Evolutionary conservation across 2,113 vertebrate genomes (phyloP), one percentile per base, ranked within the genome.

Genomic region (Rhinopithecus roxellana): DNA sequence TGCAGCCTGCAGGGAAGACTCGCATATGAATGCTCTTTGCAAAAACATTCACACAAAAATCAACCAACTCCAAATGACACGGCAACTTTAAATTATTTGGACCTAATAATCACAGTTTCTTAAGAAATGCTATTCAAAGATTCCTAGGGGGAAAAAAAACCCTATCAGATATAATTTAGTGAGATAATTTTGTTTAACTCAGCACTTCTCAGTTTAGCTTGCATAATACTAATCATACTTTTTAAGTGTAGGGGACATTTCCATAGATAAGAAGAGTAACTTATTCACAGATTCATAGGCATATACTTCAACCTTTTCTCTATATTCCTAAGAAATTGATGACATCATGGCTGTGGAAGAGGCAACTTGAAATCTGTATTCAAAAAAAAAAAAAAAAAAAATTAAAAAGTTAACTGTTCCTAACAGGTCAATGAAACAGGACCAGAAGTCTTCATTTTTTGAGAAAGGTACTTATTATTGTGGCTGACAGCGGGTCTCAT

Each of bases 131-230:
- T 83, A 43, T 43, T 50, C 89, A 70, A 38, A 77, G 83, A 38
- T 93, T 74, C 75, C 48, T 55, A 83, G 81, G 59, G 59, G 0
- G 0, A 13, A 77, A 87, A 90, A 23, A 77, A 87, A 38, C 32
- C 45, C 8, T 7, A 50, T 61, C 69, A 93, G 67, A 40, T 61
- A 48, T 74, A 61, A 90, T 57, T 90, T 72, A 57, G 35, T 50
- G 52, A 82, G 80, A 30, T 74, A 12, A 18, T 83, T 97, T 77
- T 70, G 77, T 38, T 40, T 72, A 93, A 83, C 70, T 90, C 48
- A 59, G 82, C 30, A n/a, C 77, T 94, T 92, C 82, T 80, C 69
- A 78, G 70, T 81, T 93, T 75, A 83, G 25, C 69, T 96, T 77
- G 61, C 27, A 61, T 72, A 84, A 92, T 38, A 18, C 67, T 93